Conservation (phyloP, 2,797 vertebrate genomes). For the Amblyraja radiata region DNA sequence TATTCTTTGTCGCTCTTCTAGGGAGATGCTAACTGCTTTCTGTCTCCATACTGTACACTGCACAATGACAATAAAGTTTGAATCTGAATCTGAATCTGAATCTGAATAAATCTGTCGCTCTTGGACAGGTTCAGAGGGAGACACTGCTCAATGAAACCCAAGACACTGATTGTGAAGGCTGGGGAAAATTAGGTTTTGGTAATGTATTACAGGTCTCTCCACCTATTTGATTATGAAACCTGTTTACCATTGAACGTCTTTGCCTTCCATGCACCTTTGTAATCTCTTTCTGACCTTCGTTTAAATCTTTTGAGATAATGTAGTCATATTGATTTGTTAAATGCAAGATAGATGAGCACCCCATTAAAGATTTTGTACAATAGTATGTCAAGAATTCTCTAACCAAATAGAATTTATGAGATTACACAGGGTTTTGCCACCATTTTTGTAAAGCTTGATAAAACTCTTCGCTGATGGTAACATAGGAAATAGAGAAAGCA, state of each 20-base stretch:
- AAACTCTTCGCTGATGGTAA: neutral
- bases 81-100: too few species aligned
- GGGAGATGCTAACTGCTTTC: too few species aligned
- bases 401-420: neutral
- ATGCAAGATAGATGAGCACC: neutral
- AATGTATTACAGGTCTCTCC: neutral
- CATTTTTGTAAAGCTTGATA: neutral
- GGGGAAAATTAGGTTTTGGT: neutral
- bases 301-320: neutral
- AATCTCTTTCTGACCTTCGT: neutral
- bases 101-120: too few species aligned
- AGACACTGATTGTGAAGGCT: neutral
- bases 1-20: too few species aligned
- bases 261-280: neutral
- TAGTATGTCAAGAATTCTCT: neutral
- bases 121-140: neutral
- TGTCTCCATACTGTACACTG: too few species aligned
- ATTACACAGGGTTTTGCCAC: neutral
- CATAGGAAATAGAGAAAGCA: neutral
- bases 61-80: too few species aligned
- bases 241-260: neutral
- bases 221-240: neutral
- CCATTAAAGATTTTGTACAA: neutral
- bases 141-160: neutral
- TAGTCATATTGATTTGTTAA: neutral